A percentile compares a stretch with the other conserved stretches of the same genome.
Conservation (phyloP, 2,113 vertebrate genomes). For the Oreochromis aureus region DNA sequence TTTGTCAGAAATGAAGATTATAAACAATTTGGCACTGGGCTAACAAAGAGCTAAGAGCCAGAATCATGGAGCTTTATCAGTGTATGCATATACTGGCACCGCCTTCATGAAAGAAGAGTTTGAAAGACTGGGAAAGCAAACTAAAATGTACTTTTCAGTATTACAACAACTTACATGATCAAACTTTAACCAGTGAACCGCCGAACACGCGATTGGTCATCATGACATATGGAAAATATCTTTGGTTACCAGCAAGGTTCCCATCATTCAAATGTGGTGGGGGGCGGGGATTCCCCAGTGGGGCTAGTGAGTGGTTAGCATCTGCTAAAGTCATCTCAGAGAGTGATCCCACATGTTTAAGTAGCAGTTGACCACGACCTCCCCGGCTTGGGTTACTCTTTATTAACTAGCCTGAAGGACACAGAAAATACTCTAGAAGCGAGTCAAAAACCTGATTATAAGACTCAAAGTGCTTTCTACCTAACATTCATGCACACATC, state of each 20-base stretch:
- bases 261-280: slow-evolving; percentile 23
- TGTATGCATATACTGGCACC: background rate
- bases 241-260: slow-evolving; percentile 4
- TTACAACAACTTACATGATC: background rate
- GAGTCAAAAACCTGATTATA: background rate
- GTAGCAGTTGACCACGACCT: slow-evolving; percentile 9
- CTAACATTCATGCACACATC: background rate
- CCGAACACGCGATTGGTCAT: background rate
- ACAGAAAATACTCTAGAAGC: background rate
- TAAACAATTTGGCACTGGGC: background rate
- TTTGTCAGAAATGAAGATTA: background rate
- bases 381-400: slow-evolving; percentile 12
- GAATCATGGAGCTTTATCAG: slow-evolving; percentile 7
- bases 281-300: slow-evolving; percentile 38
- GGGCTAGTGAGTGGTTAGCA: slow-evolving; percentile 14
- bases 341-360: slow-evolving; percentile 57
- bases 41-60: background rate
- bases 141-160: background rate
- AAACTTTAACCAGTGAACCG: background rate
- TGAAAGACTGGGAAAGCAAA: background rate
- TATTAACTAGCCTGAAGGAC: slow-evolving; percentile 1
- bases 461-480: background rate
- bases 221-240: slow-evolving; percentile 33
- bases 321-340: slow-evolving; percentile 48
- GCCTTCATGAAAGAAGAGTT: slow-evolving; percentile 17